Base-by-base conservation (phyloP, 1,140 invertebrate species). In the Ooceraea biroi region DNA sequence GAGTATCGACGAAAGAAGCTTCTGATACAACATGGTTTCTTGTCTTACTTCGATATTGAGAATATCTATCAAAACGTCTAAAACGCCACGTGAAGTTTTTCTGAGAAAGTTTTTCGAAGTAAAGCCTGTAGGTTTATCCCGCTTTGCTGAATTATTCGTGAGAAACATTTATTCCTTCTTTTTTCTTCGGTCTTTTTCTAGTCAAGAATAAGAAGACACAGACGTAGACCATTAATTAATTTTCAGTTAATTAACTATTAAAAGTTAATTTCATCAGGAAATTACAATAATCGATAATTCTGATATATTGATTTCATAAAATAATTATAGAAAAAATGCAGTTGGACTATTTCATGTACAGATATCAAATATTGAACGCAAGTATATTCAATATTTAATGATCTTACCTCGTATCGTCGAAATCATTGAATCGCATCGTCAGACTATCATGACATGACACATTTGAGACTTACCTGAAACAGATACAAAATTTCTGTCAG, bases 381-480 rank as follows among this genome's bases (percentile, higher is more conserved):
- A 44, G 10, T n/a, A 14, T 27, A 63, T 30, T 36, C 36, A 30
- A 30, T 14, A n/a, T 30, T 17, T 36, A 63, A 17, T 17, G 30
- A 44, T 61, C 72, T 76, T 19, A 76, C 73, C 73, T 52, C 22
- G 12, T 2, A 55, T n/a, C 3, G 14, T 4, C 46, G n/a, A 66
- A 22, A 36, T 48, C 22, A 36, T 36, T 52, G 36, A 36, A 36
- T 36, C 36, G 36, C 2, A 36, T 36, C 2, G 3, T 52, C 19
- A 12, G 17, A 52, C 17, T 7, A 27, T n/a, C 41, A 72, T 50
- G 27, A 7, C 0, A 76, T 19, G 30, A n/a, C 22, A 57, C 36
- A 19, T 7, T 10, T 19, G 65, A 44, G 14, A 88, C 86, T 88
- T 57, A 88, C 86, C 86, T 87, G 66, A 61, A 86, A 87, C 80